These are phyloP conservation scores for Lycodopsis pacificus DNA, from an alignment of 2,797 vertebrate genomes.

Conservation along the genomic window DNA sequence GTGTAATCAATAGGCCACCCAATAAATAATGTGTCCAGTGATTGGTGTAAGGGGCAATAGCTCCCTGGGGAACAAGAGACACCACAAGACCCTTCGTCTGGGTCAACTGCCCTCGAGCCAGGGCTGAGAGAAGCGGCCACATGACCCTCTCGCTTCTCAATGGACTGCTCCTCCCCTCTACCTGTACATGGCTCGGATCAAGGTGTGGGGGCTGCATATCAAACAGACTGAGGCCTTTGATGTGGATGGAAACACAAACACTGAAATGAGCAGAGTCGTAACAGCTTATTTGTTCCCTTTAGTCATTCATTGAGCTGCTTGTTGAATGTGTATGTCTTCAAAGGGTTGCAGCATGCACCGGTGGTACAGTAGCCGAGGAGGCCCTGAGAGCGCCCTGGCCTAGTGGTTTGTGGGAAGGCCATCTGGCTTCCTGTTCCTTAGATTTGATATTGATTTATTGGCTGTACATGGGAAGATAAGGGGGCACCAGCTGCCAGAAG, in stretches of 20 bases:
- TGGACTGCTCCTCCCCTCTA: constrained; percentile 83
- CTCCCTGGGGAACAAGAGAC: constrained; percentile 80
- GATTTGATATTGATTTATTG: constrained; percentile 91
- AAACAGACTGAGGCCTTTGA: constrained; percentile 86
- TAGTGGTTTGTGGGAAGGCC: constrained; percentile 76
- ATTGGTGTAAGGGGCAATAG: constrained; percentile 68
- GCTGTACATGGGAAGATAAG: constrained; percentile 85
- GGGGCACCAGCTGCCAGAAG: constrained; percentile 82
- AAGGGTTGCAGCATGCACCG: constrained; percentile 78
- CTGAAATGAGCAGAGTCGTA: constrained; percentile 87
- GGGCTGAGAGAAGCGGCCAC: constrained; percentile 75
- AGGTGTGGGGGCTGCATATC: constrained; percentile 88
- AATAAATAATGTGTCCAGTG: constrained; percentile 70
- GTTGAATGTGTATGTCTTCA: constrained; percentile 88
- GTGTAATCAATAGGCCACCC: constrained; percentile 61
- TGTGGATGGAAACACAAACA: constrained; percentile 88
- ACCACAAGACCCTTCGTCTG: constrained; percentile 81
- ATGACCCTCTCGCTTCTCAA: constrained; percentile 77
- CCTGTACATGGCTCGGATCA: constrained; percentile 83
- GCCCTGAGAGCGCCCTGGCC: constrained; percentile 75
- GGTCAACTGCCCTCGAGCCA: constrained; percentile 81
- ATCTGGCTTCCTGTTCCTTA: constrained; percentile 87
- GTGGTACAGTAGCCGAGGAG: constrained; percentile 85
- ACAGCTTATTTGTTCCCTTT: constrained; percentile 90
- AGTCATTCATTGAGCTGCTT: constrained; percentile 87